phyloP scores from a whole-genome alignment of 2,888 invertebrate species.

The Drosophila merina region DNA sequence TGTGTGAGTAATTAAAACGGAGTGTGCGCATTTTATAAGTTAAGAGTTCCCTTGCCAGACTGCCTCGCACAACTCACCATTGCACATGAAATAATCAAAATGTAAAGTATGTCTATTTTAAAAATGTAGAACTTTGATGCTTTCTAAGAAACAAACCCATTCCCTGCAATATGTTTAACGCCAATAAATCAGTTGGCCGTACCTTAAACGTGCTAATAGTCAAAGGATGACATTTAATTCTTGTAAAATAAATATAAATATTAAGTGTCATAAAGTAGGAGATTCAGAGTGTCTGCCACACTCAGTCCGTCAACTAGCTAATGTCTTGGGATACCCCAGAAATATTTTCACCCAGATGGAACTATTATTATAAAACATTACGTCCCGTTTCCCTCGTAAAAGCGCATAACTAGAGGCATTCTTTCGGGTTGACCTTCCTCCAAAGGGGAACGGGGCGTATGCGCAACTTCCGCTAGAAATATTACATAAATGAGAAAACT shows the following conservation, averaged over 20 bases:
- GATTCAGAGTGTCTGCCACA: neutral
- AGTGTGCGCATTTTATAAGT: slow-evolving; percentile 74
- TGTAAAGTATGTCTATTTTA: neutral
- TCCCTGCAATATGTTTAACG: no score
- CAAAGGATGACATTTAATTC: no score
- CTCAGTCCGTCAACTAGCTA: slow-evolving; percentile 14
- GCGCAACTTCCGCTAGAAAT: slow-evolving; percentile 64
- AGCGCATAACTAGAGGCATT: slow-evolving; percentile 55
- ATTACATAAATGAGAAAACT: slow-evolving; percentile 19
- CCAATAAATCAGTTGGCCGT: no score
- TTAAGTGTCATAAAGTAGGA: neutral
- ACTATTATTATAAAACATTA: slow-evolving; percentile 1
- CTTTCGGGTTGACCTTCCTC: slow-evolving; percentile 62
- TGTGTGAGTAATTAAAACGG: slow-evolving; percentile 72
- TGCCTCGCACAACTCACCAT: slow-evolving; percentile 5
- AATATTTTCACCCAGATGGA: slow-evolving; percentile 4
- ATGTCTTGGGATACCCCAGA: slow-evolving; percentile 5
- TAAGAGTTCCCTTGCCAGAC: slow-evolving; percentile 54
- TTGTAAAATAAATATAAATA: no score
- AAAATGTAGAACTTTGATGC: neutral
- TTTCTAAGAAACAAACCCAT: no score
- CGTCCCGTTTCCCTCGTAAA: neutral
- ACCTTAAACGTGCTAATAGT: no score
- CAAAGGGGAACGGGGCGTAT: slow-evolving; percentile 48
- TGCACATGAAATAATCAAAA: neutral